Conservation (phyloP, 1,140 invertebrate genomes). For the Hycleus cichorii region DNA sequence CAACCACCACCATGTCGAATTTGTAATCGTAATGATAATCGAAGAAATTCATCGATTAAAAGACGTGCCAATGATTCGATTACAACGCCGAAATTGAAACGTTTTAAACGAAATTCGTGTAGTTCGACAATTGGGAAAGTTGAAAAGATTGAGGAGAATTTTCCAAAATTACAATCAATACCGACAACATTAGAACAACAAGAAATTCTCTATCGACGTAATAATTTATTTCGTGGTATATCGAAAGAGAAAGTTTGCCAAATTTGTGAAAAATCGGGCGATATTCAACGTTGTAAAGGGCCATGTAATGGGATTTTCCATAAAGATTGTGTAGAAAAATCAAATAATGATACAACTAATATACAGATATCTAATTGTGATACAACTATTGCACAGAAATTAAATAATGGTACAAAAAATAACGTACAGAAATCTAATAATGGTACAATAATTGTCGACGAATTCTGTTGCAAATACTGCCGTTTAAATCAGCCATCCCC, state of each 20-base stretch:
- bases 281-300: slow-evolving; percentile 57
- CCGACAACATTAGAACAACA: slow-evolving; percentile 23
- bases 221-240: slow-evolving; percentile 54
- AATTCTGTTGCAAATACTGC: slow-evolving; percentile 25
- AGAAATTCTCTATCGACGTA: slow-evolving; percentile 23
- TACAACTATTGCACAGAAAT: slow-evolving; percentile 18
- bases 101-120: no score
- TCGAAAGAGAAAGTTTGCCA: slow-evolving; percentile 57
- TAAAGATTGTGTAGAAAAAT: slow-evolving; percentile 38
- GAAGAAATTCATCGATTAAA: no score
- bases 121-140: no score
- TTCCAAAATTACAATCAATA: not conserved
- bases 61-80: no score
- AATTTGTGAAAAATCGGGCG: slow-evolving; percentile 53
- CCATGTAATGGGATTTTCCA: slow-evolving; percentile 49
- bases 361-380: slow-evolving; percentile 20
- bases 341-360: not conserved
- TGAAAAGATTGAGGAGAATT: no score
- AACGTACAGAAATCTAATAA: slow-evolving; percentile 6
- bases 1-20: no score
- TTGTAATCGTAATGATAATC: no score
- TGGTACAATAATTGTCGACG: not conserved
- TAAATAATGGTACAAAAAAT: slow-evolving; percentile 30
- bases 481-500: slow-evolving; percentile 14
- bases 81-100: no score